Percentiles rank a stretch among this genome's conserved stretches.
These are phyloP conservation scores for Nomada flava DNA, from an alignment of 2,888 invertebrate genomes.

Conservation along the genomic window DNA sequence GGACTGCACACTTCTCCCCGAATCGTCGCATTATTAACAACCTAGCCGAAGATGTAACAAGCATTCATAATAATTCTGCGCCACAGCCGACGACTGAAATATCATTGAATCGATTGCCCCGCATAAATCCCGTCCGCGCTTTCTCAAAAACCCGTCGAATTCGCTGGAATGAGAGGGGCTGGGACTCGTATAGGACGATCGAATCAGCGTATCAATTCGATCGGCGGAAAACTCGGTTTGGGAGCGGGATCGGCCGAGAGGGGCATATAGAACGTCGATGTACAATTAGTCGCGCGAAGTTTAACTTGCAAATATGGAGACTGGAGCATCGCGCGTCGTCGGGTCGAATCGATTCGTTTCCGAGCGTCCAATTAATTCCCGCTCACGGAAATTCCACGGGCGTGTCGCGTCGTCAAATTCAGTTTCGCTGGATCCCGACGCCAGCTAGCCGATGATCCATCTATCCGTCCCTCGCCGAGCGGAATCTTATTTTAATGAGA, in stretches of 20 bases:
- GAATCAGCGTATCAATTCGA: conserved; percentile 25
- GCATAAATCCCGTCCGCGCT: too few relatives aligned
- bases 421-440: too few relatives aligned
- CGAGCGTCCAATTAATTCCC: conserved; percentile 62
- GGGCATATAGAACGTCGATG: conserved; percentile 11
- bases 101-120: too few relatives aligned
- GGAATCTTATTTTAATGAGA: conserved; percentile 54
- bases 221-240: conserved; percentile 40
- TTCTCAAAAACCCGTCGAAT: too few relatives aligned
- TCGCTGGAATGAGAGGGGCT: too few relatives aligned
- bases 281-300: conserved; percentile 55
- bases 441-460: conserved; percentile 18
- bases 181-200: not conserved
- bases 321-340: not conserved
- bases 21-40: too few relatives aligned
- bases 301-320: conserved; percentile 61
- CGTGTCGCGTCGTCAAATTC: conserved; percentile 28
- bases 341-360: conserved; percentile 61
- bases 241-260: not conserved
- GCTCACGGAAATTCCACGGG: conserved; percentile 60
- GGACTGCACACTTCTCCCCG: too few relatives aligned
- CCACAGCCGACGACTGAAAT: too few relatives aligned
- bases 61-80: too few relatives aligned
- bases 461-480: conserved; percentile 27
- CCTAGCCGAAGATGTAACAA: too few relatives aligned